Evolutionary conservation across 64 coral and sea anemone genomes (phyloP).

Genomic region (Hydrozoanthus tunicans): DNA sequence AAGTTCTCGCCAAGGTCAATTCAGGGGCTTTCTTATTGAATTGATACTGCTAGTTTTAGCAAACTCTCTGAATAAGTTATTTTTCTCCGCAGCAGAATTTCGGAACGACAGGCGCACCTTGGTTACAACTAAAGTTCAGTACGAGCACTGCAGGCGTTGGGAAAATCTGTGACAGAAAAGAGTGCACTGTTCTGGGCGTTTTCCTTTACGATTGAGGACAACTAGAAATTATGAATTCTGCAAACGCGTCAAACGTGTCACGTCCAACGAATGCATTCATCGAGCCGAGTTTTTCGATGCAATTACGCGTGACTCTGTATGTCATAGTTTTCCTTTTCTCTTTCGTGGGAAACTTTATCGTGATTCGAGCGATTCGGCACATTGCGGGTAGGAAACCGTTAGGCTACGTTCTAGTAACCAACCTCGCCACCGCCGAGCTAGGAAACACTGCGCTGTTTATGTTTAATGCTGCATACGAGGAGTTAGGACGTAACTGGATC

Average conservation of each 20-base stretch:
- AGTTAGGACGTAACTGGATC: constrained; percentile 62
- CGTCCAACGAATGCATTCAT: not conserved
- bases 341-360: constrained; percentile 26
- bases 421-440: constrained; percentile 77
- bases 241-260: constrained; percentile 18
- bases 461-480: constrained; percentile 59
- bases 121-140: too few species aligned
- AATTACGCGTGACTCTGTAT: constrained; percentile 17
- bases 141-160: too few species aligned
- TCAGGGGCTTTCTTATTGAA: too few species aligned
- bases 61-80: too few species aligned
- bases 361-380: constrained; percentile 23
- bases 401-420: constrained; percentile 63
- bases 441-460: constrained; percentile 46
- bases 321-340: constrained; percentile 16
- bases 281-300: constrained; percentile 13
- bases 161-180: too few species aligned
- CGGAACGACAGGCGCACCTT: too few species aligned
- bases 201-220: too few species aligned
- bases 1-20: too few species aligned
- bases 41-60: too few species aligned
- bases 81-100: too few species aligned
- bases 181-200: too few species aligned
- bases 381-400: constrained; percentile 27
- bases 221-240: not conserved